These are phyloP conservation scores for Leptinotarsa tumamoca DNA, from an alignment of 2,888 invertebrate species.

Conservation along the genomic window DNA sequence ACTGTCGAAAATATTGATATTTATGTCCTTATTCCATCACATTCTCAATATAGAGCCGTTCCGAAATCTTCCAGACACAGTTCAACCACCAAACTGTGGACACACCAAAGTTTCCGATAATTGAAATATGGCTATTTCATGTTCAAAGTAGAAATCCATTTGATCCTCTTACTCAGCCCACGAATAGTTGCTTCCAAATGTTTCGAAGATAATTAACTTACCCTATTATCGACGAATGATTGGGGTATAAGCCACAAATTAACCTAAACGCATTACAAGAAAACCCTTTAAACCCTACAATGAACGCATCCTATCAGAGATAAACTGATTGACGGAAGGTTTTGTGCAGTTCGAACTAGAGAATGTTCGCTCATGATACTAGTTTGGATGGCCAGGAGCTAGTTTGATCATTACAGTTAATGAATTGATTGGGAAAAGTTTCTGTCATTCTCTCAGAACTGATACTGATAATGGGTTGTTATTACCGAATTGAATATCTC, in stretches of 20 bases:
- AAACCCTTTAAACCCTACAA: constrained; percentile 48
- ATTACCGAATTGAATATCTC: no score
- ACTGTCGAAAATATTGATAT: no score
- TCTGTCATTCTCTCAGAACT: no score
- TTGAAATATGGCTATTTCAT: neutral
- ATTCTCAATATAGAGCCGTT: no score
- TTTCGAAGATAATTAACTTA: constrained; percentile 33
- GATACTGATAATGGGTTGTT: no score
- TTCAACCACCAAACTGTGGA: no score
- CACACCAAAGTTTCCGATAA: no score
- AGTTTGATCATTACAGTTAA: neutral
- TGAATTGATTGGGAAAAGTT: neutral
- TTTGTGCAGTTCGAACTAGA: neutral
- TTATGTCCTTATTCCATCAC: no score
- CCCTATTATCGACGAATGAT: constrained; percentile 42
- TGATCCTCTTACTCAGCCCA: neutral
- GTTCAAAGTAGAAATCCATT: neutral
- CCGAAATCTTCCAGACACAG: no score
- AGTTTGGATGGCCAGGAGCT: neutral
- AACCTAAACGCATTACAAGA: constrained; percentile 49
- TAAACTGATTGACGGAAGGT: constrained; percentile 43
- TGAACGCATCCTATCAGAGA: constrained; percentile 44
- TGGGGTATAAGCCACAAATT: constrained; percentile 44
- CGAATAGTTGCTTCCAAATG: constrained; percentile 15
- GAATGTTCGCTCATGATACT: neutral